Conservation (phyloP, 2,888 invertebrate genomes). For the Baccha elongata region DNA sequence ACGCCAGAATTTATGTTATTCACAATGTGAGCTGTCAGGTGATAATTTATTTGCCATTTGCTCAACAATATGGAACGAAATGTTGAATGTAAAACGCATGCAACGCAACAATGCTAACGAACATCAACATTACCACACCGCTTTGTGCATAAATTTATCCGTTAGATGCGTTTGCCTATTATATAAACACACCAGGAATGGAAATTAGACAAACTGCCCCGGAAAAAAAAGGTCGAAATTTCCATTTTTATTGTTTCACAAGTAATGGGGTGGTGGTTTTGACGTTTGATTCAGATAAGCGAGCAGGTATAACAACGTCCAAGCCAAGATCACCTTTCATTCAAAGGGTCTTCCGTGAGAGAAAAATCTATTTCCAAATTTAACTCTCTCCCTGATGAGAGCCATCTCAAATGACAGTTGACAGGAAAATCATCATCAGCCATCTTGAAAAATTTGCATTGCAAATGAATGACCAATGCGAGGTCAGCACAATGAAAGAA, state of each 20-base stretch:
- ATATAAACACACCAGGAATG: neutral
- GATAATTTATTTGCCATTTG: constrained; percentile 74
- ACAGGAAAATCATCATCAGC: constrained; percentile 18
- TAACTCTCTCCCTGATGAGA: constrained; percentile 19
- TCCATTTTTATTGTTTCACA: constrained; percentile 72
- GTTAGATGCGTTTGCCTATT: constrained; percentile 60
- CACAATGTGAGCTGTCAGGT: constrained; percentile 73
- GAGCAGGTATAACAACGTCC: constrained; percentile 18
- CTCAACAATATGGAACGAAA: constrained; percentile 73
- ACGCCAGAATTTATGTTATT: constrained; percentile 72
- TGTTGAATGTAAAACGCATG: constrained; percentile 58
- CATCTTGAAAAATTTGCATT: constrained; percentile 64
- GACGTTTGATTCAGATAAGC: constrained; percentile 70
- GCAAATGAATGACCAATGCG: constrained; percentile 61
- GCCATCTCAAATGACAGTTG: constrained; percentile 12
- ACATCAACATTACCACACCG: constrained; percentile 35
- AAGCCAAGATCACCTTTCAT: neutral
- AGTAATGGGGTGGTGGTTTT: constrained; percentile 71
- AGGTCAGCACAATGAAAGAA: constrained; percentile 7
- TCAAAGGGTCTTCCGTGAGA: constrained; percentile 34
- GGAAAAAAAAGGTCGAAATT: constrained; percentile 53
- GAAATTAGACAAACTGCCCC: constrained; percentile 38
- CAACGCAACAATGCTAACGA: constrained; percentile 70
- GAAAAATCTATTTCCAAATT: constrained; percentile 6
- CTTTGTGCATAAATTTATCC: constrained; percentile 65